Evolutionary conservation across 1,140 invertebrate genomes (phyloP), one percentile per base, ranked within the genome.

Genomic region (Bombus turneri): DNA sequence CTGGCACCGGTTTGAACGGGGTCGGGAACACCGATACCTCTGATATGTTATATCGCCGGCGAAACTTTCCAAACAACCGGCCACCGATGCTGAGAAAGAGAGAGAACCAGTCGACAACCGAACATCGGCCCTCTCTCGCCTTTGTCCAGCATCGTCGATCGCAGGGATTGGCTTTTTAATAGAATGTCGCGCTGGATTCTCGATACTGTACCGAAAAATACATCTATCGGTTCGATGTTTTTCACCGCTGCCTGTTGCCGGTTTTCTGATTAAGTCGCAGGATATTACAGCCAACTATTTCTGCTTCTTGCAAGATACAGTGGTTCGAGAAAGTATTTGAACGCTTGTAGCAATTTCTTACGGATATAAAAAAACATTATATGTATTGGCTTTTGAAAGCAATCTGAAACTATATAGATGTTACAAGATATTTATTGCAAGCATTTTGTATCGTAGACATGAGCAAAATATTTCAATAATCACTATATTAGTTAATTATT

Each of bases 1-100:
- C 86, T 91, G 91, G 91, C 91, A 91, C 78, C 31, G 81, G 37
- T 69, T 34, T 89, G 81, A 78, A 87, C 73, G 68, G 62, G 75
- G 28, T 79, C 57, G 71, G 59, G 41, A 85, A 88, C 78, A 82
- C 69, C 74, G 79, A 85, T 85, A 85, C 77, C 34, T 4, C 41
- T 22, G 68, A 64, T 85, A 85, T 39, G 53, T 85, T 73, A 80
- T 73, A 72, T 62, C 53, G 3, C 1, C 43, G 47, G 28, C 28
- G 10, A 71, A 85, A 85, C 25, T 72, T 80, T 64, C 34, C 59
- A 43, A 13, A 75, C 72, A 37, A 53, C 73, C 57, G 37, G 28
- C 74, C 34, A 13, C 1, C 34, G 9, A 9, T 5, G 39, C 6
- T 18, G 34, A 28, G 57, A 37, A n/a, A 25, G 59, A 25, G 59